A percentile compares a stretch with the other conserved stretches of the same genome.
Conservation (phyloP, 1,140 invertebrate species). For the Apolygus lucorum region DNA sequence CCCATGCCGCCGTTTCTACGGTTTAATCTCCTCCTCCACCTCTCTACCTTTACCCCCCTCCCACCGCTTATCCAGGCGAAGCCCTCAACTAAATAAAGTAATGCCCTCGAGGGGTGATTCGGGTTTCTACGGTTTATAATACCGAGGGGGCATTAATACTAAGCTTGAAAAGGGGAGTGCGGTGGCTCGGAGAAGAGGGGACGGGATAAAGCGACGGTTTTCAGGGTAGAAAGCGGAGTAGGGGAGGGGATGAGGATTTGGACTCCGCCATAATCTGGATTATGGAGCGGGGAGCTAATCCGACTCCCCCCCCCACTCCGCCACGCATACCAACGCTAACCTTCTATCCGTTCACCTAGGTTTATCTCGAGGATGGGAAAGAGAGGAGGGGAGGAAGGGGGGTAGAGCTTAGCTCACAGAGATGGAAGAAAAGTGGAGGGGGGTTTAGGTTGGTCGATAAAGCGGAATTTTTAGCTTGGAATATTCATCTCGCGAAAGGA, state of each 20-base stretch:
- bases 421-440: not conserved
- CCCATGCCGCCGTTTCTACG: too few relatives aligned
- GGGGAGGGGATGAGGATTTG: conserved; percentile 18
- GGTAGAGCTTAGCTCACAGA: too few relatives aligned
- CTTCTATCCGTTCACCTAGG: not conserved
- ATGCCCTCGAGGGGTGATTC: conserved; percentile 17
- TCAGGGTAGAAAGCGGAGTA: not conserved
- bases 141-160: conserved; percentile 21
- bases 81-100: conserved; percentile 19
- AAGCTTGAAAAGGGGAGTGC: not conserved
- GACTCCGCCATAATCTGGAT: conserved; percentile 21
- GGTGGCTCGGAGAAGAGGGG: not conserved
- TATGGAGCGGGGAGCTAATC: conserved; percentile 19
- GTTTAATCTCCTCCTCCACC: too few relatives aligned
- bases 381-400: not conserved
- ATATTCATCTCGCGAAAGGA: not conserved
- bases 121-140: conserved; percentile 22
- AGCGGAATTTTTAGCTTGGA: not conserved
- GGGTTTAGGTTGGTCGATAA: not conserved
- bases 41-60: not conserved
- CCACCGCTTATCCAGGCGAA: not conserved
- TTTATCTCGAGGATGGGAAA: not conserved
- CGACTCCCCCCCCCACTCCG: conserved; percentile 1
- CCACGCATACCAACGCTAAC: not conserved
- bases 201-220: conserved; percentile 5